Conservation (phyloP, 2,113 vertebrate species). For the Sinocyclocheilus maitianheensis region DNA sequence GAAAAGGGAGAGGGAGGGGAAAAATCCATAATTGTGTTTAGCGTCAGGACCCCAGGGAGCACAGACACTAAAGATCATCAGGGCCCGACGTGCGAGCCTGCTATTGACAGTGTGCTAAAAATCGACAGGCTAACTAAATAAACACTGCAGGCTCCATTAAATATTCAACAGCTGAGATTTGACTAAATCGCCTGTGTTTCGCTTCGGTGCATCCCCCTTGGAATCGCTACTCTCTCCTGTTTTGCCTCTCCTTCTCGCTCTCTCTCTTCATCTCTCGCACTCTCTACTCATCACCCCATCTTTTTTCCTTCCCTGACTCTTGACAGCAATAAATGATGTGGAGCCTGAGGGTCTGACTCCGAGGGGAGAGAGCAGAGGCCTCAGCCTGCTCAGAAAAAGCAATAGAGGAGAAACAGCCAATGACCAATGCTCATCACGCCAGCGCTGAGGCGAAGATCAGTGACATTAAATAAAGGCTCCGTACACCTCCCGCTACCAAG, state of each 20-base stretch:
- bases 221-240: slow-evolving; percentile 68
- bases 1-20: not conserved
- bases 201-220: slow-evolving; percentile 58
- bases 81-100: slow-evolving; percentile 88
- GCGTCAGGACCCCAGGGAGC: slow-evolving; percentile 88
- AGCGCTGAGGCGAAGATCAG: slow-evolving; percentile 70
- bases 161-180: slow-evolving; percentile 98
- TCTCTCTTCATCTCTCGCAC: slow-evolving; percentile 39
- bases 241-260: slow-evolving; percentile 39
- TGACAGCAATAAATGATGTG: slow-evolving; percentile 78
- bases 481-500: slow-evolving; percentile 54
- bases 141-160: slow-evolving; percentile 95
- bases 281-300: slow-evolving; percentile 47
- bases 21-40: slow-evolving; percentile 99
- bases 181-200: slow-evolving; percentile 76
- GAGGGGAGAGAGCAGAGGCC: slow-evolving; percentile 61
- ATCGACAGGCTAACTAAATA: slow-evolving; percentile 99
- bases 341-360: slow-evolving; percentile 76
- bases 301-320: slow-evolving; percentile 68
- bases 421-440: slow-evolving; percentile 77
- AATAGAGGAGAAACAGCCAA: slow-evolving; percentile 78
- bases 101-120: slow-evolving; percentile 99
- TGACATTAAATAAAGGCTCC: slow-evolving; percentile 73
- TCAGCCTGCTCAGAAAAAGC: slow-evolving; percentile 69
- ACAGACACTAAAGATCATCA: slow-evolving; percentile 97